Base-by-base conservation (phyloP, 2,888 invertebrate species). In the Leptinotarsa rubiginosa region DNA sequence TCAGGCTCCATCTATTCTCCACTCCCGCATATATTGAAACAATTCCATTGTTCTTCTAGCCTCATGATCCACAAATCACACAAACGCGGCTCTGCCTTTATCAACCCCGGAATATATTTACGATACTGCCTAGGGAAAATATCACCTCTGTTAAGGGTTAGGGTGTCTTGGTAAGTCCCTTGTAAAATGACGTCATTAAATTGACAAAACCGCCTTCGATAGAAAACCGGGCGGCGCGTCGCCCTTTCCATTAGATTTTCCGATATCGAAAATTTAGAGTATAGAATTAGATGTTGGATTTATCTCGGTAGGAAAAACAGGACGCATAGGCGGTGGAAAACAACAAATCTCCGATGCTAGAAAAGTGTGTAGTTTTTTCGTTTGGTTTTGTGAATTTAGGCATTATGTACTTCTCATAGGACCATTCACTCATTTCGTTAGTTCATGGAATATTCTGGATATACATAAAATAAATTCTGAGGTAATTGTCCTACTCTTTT, bases 151-250 rank as follows among this genome's bases (percentile, higher is more conserved):
- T 77, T 78, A 79, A 74, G n/a, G 75, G 77, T 75, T 75, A 59
- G 70, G 74, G 78, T 78, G 80, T 81, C 82, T 83, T 81, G 81
- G 83, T 82, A 83, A 83, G 83, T 83, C 82, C 81, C 81, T 81
- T 80, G 77, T 79, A 79, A 81, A 82, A 84, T 84, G 84, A 84
- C 84, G 84, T 85, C 84, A 84, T 85, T 84, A 85, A 83, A 81
- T 80, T 80, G 81, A 78, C 83, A 79, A 80, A 82, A 84, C 83
- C 83, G 83, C 83, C 82, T 81, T 77, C 83, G 80, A 79, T 65
- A 52, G 72, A 74, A 75, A 75, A 80, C 80, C 79, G 80, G 80
- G 81, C 81, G 79, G 81, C 79, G 78, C 81, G 84, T 81, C 78
- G 77, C 81, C 82, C 84, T 78, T 77, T 78, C 74, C 74, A 79